phyloP scores from a whole-genome alignment of 2,797 vertebrate genomes.

The Carcharodon carcharias region DNA sequence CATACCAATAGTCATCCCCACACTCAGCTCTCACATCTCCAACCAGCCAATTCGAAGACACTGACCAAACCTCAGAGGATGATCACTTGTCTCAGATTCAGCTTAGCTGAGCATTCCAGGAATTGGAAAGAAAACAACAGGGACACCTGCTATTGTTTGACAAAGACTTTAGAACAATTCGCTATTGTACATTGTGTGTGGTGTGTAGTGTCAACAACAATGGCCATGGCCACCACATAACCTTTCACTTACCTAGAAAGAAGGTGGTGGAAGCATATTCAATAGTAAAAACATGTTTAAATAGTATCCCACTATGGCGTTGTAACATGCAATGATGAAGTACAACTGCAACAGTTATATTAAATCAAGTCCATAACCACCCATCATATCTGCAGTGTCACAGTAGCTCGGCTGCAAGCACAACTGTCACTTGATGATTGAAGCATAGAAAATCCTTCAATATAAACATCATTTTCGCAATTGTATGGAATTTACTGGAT shows the following conservation, averaged over 20 bases:
- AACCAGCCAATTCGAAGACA: background rate
- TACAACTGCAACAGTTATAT: background rate
- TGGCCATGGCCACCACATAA: background rate
- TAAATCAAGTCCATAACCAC: background rate
- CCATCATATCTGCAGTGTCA: background rate
- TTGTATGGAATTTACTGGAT: background rate
- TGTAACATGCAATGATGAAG: background rate
- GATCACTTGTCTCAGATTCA: background rate
- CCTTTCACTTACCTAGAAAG: background rate
- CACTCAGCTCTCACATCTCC: background rate
- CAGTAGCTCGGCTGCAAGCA: background rate
- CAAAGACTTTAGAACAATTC: background rate
- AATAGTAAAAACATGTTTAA: background rate
- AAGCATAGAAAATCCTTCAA: background rate
- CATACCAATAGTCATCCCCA: background rate
- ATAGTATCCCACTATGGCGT: background rate
- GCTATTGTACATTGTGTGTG: background rate
- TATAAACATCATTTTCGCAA: background rate
- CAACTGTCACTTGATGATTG: background rate
- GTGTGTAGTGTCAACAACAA: background rate
- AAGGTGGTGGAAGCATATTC: background rate
- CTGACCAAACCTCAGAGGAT: background rate
- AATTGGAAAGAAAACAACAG: background rate
- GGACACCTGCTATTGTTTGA: background rate
- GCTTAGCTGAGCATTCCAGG: background rate